Evolutionary conservation across 2,888 invertebrate species (phyloP).

Genomic region (Sepioteuthis lessoniana): DNA sequence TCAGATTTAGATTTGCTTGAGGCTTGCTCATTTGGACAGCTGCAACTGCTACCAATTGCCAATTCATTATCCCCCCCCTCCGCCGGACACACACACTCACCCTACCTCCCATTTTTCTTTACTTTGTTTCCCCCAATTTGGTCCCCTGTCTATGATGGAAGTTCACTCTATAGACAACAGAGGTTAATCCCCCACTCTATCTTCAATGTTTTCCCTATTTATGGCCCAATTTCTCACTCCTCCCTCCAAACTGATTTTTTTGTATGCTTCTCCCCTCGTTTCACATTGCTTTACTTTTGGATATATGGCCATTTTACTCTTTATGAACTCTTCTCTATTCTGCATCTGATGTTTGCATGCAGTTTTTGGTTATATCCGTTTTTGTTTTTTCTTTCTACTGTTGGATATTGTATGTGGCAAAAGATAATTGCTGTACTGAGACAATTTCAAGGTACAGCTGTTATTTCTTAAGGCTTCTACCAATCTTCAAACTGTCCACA

Average conservation of each 20-base stretch:
- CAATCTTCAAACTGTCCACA: not conserved
- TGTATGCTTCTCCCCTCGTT: not conserved
- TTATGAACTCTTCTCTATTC: not conserved
- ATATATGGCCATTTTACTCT: not conserved
- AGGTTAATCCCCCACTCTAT: not conserved
- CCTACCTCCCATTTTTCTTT: not conserved
- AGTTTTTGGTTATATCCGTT: not conserved
- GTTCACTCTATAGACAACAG: not conserved
- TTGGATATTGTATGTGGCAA: not conserved
- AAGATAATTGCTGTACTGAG: not conserved
- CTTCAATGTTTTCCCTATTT: not conserved
- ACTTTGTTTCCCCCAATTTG: not conserved
- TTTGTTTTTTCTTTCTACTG: not conserved
- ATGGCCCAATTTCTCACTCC: not conserved
- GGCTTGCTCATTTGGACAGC: slow-evolving; percentile 3
- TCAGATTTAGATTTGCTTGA: not conserved
- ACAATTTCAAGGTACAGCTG: not conserved
- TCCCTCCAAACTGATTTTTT: not conserved
- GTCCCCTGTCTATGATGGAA: not conserved
- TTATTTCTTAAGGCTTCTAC: not conserved
- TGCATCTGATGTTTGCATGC: slow-evolving; percentile 15
- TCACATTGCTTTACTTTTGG: not conserved
- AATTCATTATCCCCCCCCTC: not conserved
- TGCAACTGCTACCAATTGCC: slow-evolving; percentile 21
- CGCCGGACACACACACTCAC: too few species aligned